Evolutionary conservation across 2,113 vertebrate species (phyloP).

Genomic region (Bettongia penicillata): DNA sequence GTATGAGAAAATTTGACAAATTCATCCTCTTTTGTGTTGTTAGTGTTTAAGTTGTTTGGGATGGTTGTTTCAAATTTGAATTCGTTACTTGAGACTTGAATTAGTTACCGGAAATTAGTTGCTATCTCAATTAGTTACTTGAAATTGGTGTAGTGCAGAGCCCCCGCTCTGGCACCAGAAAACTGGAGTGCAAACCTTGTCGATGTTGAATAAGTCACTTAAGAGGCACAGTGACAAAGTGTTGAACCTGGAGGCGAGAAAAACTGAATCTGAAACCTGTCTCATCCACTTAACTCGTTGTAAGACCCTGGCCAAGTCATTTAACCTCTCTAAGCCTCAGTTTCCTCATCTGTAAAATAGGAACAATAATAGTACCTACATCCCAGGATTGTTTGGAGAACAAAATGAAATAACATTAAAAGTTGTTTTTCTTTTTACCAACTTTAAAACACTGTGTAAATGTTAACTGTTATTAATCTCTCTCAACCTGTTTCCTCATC

Average conservation of each 20-base stretch:
- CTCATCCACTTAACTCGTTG: neutral
- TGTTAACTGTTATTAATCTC: neutral
- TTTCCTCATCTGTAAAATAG: neutral
- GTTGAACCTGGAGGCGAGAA: neutral
- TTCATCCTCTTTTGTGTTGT: neutral
- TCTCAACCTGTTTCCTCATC: neutral
- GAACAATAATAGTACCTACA: neutral
- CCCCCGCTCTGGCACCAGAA: neutral
- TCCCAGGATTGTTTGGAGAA: neutral
- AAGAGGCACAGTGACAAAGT: neutral
- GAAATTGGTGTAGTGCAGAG: neutral
- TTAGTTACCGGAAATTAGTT: too few species aligned
- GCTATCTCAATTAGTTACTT: neutral
- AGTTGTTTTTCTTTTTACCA: neutral
- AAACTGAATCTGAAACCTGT: neutral
- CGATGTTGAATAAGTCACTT: neutral
- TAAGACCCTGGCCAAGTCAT: neutral
- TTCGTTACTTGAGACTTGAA: too few species aligned
- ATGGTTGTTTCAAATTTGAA: neutral
- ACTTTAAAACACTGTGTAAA: neutral
- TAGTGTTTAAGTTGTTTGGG: slow-evolving; percentile 39
- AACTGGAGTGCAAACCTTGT: neutral
- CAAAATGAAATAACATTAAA: neutral
- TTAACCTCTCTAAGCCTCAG: neutral
- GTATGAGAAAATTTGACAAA: neutral